Evolutionary conservation across 2,797 vertebrate species (phyloP), one percentile per base, ranked within the genome.

Genomic region (Pangasius djambal): DNA sequence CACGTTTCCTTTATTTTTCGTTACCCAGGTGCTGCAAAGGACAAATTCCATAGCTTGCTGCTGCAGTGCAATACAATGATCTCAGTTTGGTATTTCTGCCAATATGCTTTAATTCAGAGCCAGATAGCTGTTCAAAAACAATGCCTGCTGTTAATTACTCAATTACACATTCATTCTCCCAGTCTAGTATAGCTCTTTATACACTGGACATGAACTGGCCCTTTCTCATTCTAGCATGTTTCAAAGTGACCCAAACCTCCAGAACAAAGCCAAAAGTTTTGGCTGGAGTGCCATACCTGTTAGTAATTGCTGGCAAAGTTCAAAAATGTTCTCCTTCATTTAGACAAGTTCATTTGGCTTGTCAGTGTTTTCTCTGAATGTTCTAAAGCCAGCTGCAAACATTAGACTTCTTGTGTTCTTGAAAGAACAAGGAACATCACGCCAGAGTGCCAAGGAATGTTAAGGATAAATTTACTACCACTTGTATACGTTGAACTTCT

Each of bases 91-190:
- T 88, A 72, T 91, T 92, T 90, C 89, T 86, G 70, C 83, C 89
- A 34, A 83, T 83, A 86, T 57, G 72, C 89, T 85, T 89, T 89
- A 70, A 91, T 86, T 91, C 85, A 34, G 84, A 90, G 67, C 87
- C 88, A 90, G 84, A 87, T 87, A 91, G 44, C 90, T 90, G 87
- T 91, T 90, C 63, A 89, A 90, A 89, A 92, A 91, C 89, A 91
- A 92, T 91, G 89, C 89, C 91, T 89, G 89, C 91, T 90, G 90
- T 86, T 92, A 92, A 92, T 91, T 92, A 92, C 70, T 74, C 89
- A 86, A 89, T 90, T 90, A 88, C 69, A 87, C 88, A 78, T 88
- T 87, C 52, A 63, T 91, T 87, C 77, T 83, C 69, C 69, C 57
- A 78, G 69, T 16, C 57, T 74, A 52, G 85, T 70, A 37, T 44